Evolutionary conservation across 53 echinoderm and acorn worm species (phyloP).

Genomic region (Apostichopus leukothele): DNA sequence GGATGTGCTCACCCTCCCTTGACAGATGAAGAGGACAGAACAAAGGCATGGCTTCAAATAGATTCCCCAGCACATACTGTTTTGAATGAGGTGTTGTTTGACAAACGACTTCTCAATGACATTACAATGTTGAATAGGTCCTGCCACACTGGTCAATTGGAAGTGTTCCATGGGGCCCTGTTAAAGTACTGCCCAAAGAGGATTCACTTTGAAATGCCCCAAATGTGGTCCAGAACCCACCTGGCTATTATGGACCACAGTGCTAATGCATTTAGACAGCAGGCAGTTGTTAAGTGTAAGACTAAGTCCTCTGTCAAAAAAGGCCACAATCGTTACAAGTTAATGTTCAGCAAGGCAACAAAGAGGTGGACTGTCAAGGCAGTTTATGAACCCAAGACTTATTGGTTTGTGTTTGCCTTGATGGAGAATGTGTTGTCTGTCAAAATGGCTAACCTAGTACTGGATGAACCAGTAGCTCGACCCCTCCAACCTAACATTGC

Average conservation of each 20-base stretch:
- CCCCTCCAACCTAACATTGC: slow-evolving; percentile 1
- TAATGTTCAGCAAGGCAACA: not conserved
- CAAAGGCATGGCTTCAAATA: slow-evolving; percentile 23
- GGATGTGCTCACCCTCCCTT: slow-evolving; percentile 34
- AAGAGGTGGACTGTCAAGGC: not conserved
- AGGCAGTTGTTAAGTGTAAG: not conserved
- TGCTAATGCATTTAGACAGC: not conserved
- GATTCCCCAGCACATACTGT: slow-evolving; percentile 47
- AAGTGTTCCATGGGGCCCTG: slow-evolving; percentile 35
- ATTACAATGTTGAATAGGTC: slow-evolving; percentile 8
- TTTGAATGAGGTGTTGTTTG: slow-evolving; percentile 44
- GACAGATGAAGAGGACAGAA: slow-evolving; percentile 1
- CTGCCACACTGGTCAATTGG: slow-evolving; percentile 46
- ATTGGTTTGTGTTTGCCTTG: not conserved
- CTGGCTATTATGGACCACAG: too few species aligned
- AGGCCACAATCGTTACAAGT: not conserved
- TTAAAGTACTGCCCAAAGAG: slow-evolving; percentile 41
- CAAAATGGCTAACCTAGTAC: not conserved
- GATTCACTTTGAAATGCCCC: not conserved
- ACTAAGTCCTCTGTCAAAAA: not conserved
- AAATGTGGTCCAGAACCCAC: not conserved
- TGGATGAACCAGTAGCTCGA: not conserved
- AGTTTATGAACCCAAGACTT: not conserved
- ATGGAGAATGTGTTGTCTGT: not conserved
- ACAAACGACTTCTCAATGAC: slow-evolving; percentile 42